Percentiles rank a stretch among this genome's conserved stretches.
These are phyloP conservation scores for Sitobion miscanthi DNA, from an alignment of 1,140 invertebrate genomes.

Conservation along the genomic window DNA sequence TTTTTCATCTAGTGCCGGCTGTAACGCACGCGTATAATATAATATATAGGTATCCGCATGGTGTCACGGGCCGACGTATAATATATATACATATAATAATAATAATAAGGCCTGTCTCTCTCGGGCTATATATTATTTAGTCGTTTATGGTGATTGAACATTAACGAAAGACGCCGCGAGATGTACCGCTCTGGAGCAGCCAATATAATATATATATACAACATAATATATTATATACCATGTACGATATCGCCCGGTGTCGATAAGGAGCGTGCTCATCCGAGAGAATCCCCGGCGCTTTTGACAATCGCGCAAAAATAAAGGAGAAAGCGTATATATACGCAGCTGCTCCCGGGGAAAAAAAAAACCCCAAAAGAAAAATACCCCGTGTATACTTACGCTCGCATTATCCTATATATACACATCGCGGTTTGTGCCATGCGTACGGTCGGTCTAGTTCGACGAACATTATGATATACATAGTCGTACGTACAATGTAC, in stretches of 20 bases:
- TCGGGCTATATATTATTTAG: neutral
- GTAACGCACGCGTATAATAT: neutral
- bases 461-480: neutral
- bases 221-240: neutral
- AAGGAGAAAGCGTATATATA: neutral
- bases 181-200: neutral
- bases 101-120: neutral
- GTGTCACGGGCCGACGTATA: neutral
- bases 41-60: neutral
- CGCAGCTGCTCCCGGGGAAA: neutral
- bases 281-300: conserved; percentile 46
- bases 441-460: neutral
- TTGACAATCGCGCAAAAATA: conserved; percentile 36
- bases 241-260: neutral
- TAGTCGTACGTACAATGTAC: neutral
- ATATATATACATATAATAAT: too few relatives aligned
- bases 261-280: conserved; percentile 45
- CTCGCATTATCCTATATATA: neutral
- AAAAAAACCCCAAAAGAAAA: neutral
- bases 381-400: neutral
- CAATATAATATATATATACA: neutral
- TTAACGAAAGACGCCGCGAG: conserved; percentile 24
- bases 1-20: conserved; percentile 3
- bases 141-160: conserved; percentile 52
- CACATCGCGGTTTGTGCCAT: neutral